Percentiles rank a stretch among this genome's conserved stretches.
These are phyloP conservation scores for Channa argus DNA, from an alignment of 2,113 vertebrate genomes.

Conservation along the genomic window DNA sequence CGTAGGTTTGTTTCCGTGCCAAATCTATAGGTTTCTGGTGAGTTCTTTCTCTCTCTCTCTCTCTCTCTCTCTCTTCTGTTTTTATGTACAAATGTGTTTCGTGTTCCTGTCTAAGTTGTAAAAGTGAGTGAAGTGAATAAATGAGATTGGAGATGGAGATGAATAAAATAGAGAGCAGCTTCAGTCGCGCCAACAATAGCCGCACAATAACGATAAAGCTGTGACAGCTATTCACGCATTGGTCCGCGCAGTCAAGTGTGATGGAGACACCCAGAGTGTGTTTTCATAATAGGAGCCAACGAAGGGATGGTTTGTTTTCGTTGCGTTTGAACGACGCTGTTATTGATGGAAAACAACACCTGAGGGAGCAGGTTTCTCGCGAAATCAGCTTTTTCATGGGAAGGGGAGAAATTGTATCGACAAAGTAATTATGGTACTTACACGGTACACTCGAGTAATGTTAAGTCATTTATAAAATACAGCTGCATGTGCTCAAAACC, in stretches of 20 bases:
- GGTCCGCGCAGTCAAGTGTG: constrained; percentile 58
- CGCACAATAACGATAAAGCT: constrained; percentile 26
- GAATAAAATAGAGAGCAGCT: not conserved
- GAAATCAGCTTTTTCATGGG: no score
- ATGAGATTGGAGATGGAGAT: no score
- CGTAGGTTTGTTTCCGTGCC: constrained; percentile 74
- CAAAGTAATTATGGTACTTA: no score
- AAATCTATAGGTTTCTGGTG: constrained; percentile 74
- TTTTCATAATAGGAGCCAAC: not conserved
- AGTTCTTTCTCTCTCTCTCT: constrained; percentile 49
- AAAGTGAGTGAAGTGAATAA: no score
- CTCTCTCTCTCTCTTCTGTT: not conserved
- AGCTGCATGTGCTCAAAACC: not conserved
- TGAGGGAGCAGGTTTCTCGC: constrained; percentile 7
- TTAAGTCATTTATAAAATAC: not conserved
- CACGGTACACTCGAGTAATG: not conserved
- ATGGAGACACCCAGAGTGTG: constrained; percentile 43
- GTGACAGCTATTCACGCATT: constrained; percentile 61
- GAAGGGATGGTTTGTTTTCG: constrained; percentile 1
- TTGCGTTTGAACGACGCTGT: constrained; percentile 15
- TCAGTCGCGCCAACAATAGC: constrained; percentile 31
- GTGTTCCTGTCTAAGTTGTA: not conserved
- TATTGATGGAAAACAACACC: constrained; percentile 35
- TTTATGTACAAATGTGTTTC: no score
- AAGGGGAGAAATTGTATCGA: no score